A percentile compares a stretch with the other conserved stretches of the same genome.
Evolutionary conservation across 2,797 vertebrate genomes (phyloP).

Genomic region (Amblyraja radiata): DNA sequence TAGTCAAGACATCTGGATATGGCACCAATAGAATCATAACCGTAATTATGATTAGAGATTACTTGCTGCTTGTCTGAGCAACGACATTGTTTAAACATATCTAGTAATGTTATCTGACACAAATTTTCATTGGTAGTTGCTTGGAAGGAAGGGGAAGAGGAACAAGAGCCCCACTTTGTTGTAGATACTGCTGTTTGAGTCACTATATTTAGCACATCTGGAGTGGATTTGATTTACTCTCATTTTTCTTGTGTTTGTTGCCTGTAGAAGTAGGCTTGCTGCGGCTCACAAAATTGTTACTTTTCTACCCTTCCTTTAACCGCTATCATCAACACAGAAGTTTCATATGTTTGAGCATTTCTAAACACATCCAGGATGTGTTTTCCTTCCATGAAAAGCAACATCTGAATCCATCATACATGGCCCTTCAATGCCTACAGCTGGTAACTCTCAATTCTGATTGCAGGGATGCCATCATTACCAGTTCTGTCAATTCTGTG

Average conservation of each 20-base stretch:
- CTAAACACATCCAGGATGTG: not conserved
- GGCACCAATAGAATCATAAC: not conserved
- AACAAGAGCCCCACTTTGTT: not conserved
- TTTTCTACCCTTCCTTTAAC: not conserved
- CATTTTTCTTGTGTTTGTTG: not conserved
- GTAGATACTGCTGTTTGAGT: not conserved
- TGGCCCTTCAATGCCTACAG: not conserved
- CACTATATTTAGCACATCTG: not conserved
- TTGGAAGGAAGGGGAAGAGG: not conserved
- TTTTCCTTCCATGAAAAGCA: not conserved
- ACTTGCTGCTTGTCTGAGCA: not conserved
- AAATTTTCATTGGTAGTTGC: not conserved
- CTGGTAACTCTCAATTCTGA: slow-evolving; percentile 1
- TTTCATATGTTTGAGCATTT: not conserved
- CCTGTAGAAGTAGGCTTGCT: not conserved
- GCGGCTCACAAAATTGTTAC: not conserved
- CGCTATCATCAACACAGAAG: not conserved
- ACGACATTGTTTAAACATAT: not conserved
- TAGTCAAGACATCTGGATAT: not conserved
- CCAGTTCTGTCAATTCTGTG: slow-evolving; percentile 82
- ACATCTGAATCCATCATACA: not conserved
- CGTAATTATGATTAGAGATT: not conserved
- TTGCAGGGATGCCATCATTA: slow-evolving; percentile 80
- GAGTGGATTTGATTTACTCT: not conserved
- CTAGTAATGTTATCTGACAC: not conserved